Percentiles rank a stretch among this genome's conserved stretches.
Conservation (phyloP, 2,888 invertebrate genomes). For the Nymphalis urticae region DNA sequence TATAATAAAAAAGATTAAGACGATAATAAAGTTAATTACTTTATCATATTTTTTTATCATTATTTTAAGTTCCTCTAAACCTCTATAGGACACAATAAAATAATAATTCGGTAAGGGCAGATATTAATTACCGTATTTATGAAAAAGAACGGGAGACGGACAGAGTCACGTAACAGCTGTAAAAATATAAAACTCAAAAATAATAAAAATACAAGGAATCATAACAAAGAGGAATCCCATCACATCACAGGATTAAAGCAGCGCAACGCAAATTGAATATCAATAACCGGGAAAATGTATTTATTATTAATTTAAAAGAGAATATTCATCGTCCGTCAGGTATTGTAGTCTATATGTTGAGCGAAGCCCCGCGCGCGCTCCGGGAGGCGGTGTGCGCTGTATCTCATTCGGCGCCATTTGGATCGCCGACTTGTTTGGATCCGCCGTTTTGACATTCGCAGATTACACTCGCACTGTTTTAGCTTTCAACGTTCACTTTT, state of each 20-base stretch:
- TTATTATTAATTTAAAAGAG: background rate
- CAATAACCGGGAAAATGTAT: background rate
- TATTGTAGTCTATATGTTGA: background rate
- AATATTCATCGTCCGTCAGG: background rate
- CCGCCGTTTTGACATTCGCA: slow-evolving; percentile 2
- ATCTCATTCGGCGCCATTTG: slow-evolving; percentile 9
- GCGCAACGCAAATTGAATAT: background rate
- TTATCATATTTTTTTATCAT: too few species aligned
- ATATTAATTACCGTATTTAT: too few species aligned
- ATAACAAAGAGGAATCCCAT: background rate
- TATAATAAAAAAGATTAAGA: too few species aligned
- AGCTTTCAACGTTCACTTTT: slow-evolving; percentile 1
- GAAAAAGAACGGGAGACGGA: too few species aligned
- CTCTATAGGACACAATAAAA: too few species aligned
- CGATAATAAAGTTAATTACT: too few species aligned
- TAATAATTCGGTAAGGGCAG: too few species aligned
- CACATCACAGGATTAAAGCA: background rate
- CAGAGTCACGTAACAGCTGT: too few species aligned
- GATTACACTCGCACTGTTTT: slow-evolving; percentile 5
- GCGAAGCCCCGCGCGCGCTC: background rate
- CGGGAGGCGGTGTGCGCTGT: background rate
- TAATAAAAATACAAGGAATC: too few species aligned
- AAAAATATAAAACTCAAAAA: too few species aligned
- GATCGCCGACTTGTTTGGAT: background rate
- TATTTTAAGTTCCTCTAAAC: too few species aligned